phyloP scores from a whole-genome alignment of 2,797 vertebrate genomes.

The Brachymystax lenok region DNA sequence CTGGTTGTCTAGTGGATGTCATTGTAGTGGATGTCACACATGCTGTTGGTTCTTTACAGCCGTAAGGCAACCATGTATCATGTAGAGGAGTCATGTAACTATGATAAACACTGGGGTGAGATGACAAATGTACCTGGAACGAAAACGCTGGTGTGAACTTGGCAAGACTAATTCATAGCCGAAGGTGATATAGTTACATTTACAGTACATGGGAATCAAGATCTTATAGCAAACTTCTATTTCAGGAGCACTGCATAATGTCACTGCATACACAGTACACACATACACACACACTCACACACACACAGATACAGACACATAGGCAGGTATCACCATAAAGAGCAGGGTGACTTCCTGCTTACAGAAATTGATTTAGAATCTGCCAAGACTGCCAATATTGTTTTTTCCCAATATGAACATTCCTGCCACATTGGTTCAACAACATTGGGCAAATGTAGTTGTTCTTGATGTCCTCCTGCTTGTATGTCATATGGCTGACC shows the following conservation, averaged over 20 bases:
- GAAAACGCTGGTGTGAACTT: background rate
- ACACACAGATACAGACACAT: background rate
- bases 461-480: no score
- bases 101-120: background rate
- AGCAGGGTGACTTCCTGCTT: no score
- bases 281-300: background rate
- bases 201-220: background rate
- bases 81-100: background rate
- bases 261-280: background rate
- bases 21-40: constrained; percentile 1
- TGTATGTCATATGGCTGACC: no score
- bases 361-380: no score
- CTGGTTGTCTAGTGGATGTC: background rate
- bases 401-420: no score
- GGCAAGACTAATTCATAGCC: background rate
- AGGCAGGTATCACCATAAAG: background rate
- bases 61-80: background rate
- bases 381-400: no score
- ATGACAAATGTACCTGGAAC: background rate
- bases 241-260: background rate
- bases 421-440: no score
- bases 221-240: background rate
- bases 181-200: background rate
- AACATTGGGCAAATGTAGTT: no score
- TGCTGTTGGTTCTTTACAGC: background rate